Evolutionary conservation across 2,113 vertebrate species (phyloP), one percentile per base, ranked within the genome.

Genomic region (Patagioenas fasciata): DNA sequence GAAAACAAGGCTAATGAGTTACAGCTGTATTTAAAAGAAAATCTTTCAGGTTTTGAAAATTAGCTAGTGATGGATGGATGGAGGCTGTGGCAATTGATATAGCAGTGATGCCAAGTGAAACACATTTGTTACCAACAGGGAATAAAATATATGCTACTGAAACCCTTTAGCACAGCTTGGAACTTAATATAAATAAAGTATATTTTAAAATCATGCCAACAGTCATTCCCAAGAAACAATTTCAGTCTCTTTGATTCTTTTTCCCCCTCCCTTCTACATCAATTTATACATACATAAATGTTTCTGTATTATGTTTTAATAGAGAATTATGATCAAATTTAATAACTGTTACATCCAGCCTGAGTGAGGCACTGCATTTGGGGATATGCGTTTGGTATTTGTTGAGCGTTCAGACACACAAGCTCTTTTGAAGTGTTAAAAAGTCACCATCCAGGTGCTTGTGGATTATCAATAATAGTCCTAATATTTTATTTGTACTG

Each of bases 61-160:
- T 53, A 91, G 60, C 62, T 88, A 51, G 83, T 94, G 92, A 96
- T 88, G 93, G 89, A 96, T 89, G 93, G 87, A 95, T 97, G 69
- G 88, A 92, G 91, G 80, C 83, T 91, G 89, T 91, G 58, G 81
- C 95, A 97, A 94, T 91, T 97, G 96, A 97, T 79, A 67, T 54
- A 95, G 89, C 50, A 80, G 67, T 86, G 44, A 80, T 94, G 96
- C 94, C 94, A 97, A 97, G 91, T 94, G 92, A 97, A 97, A 97
- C 93, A 94, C 77, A 85, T 96, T 97, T 97, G 87, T 90, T 92
- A 66, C 89, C 75, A 78, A 85, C 36, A 56, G 92, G 95, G 95
- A 96, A 97, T 97, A 93, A 91, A 95, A 89, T 91, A 80, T 88
- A 89, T 79, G 94, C 97, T 94, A 97, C 94, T 83, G 90, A 97